Base-by-base conservation (phyloP, 2,888 invertebrate genomes). In the Exocentrus adspersus region DNA sequence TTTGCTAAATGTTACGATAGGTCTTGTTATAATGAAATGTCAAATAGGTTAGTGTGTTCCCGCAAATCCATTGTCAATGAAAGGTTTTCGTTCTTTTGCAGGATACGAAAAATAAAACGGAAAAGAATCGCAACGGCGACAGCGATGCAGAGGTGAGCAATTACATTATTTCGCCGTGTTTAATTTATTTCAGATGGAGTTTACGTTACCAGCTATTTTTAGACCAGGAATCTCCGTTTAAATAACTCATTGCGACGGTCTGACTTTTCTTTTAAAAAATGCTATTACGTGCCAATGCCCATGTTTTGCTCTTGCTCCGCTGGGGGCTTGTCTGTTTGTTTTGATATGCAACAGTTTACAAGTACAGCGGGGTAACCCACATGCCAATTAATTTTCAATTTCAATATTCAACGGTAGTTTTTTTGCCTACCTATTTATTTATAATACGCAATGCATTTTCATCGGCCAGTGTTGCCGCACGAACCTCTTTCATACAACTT, bases 51-150 rank as follows among this genome's bases (percentile, higher is more conserved):
- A 67, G 66, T 71, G 68, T 69, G 67, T 67, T 59, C 64, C 45
- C 30, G 43, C 57, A 57, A 37, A 57, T 41, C 57, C 58, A 57
- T 65, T 67, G 62, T 68, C 63, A 63, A 56, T 65, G 53, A 58
- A 60, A 28, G 54, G 59, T 63, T 68, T 83, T 42, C 30, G 46
- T 83, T 77, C 83, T 83, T 80, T 84, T 85, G 82, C 84, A 86
- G 84, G 86, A 84, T 78, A 84, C 86, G 84, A 87, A 87, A 85
- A 86, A 83, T 76, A 87, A 87, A 85, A 81, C 83, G 72, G 87
- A 87, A 75, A 87, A 86, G 65, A 75, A 72, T 64, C 86, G 84
- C 75, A 86, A 85, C 79, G 86, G 85, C 70, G 87, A 81, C 76
- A 86, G 86, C 76, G 87, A 87, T 77, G 77, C 83, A 42, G 87